Evolutionary conservation across 2,797 vertebrate genomes (phyloP).

Genomic region (Euthynnus affinis): DNA sequence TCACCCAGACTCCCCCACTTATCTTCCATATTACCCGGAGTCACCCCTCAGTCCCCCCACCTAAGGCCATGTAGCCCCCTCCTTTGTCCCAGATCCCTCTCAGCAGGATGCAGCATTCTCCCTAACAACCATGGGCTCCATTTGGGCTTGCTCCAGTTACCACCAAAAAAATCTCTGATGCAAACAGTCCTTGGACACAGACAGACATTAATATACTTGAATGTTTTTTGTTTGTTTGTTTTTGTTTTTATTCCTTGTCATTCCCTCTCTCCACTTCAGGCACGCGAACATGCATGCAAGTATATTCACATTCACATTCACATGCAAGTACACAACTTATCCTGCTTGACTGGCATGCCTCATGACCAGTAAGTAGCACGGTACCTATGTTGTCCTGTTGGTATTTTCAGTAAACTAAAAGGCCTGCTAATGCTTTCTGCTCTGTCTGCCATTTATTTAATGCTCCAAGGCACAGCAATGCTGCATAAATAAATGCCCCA

Average conservation of each 20-base stretch:
- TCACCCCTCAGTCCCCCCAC: constrained; percentile 61
- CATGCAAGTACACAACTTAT: constrained; percentile 18
- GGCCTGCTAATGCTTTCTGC: constrained; percentile 76
- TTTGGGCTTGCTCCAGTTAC: constrained; percentile 79
- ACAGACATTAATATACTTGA: constrained; percentile 26
- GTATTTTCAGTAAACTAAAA: constrained; percentile 71
- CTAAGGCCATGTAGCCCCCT: constrained; percentile 61
- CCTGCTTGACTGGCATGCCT: constrained; percentile 42
- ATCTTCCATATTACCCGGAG: constrained; percentile 64
- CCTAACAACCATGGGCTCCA: constrained; percentile 71
- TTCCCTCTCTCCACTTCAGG: background rate
- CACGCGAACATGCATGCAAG: background rate
- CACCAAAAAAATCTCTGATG: constrained; percentile 46
- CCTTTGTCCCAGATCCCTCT: constrained; percentile 79
- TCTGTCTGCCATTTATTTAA: constrained; percentile 73
- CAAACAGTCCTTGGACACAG: constrained; percentile 45
- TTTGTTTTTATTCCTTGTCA: background rate
- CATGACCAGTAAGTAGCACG: constrained; percentile 39
- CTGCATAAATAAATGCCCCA: constrained; percentile 59
- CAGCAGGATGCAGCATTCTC: constrained; percentile 73
- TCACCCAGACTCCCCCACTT: constrained; percentile 72
- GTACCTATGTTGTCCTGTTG: constrained; percentile 55
- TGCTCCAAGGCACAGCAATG: constrained; percentile 69
- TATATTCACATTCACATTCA: constrained; percentile 6
- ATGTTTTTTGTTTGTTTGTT: background rate